phyloP scores from a whole-genome alignment of 1,140 invertebrate species.

The Drosophila equinoxialis region DNA sequence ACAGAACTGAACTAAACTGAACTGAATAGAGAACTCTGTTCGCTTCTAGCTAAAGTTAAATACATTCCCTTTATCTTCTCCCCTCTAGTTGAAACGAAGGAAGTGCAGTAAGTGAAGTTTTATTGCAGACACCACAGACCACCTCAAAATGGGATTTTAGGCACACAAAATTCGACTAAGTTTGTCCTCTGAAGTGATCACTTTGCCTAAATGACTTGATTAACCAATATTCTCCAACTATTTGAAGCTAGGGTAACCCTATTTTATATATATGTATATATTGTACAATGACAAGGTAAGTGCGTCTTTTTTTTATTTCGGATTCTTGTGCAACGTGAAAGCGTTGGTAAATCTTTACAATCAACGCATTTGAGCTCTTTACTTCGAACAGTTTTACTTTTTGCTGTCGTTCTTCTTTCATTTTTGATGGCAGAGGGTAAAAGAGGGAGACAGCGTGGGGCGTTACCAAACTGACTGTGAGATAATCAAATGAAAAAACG shows the following conservation, averaged over 20 bases:
- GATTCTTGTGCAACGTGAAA: constrained; percentile 33
- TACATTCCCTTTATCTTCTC: neutral
- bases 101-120: constrained; percentile 8
- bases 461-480: constrained; percentile 75
- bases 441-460: constrained; percentile 2
- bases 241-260: constrained; percentile 17
- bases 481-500: constrained; percentile 82
- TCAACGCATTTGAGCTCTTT: constrained; percentile 52
- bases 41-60: constrained; percentile 1
- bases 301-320: constrained; percentile 27
- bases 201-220: neutral
- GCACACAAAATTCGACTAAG: too few relatives aligned
- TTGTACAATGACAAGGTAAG: constrained; percentile 68
- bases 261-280: constrained; percentile 4
- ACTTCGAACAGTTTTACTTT: constrained; percentile 15
- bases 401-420: neutral
- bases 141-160: neutral
- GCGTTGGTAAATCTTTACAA: constrained; percentile 65
- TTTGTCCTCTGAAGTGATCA: too few relatives aligned
- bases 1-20: neutral
- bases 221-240: neutral
- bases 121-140: neutral
- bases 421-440: neutral
- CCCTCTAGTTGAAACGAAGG: neutral
- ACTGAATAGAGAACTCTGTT: neutral